Percentiles rank a stretch among this genome's conserved stretches.
Evolutionary conservation across 1,140 invertebrate genomes (phyloP).

Genomic region (Leptonema lineaticorne): DNA sequence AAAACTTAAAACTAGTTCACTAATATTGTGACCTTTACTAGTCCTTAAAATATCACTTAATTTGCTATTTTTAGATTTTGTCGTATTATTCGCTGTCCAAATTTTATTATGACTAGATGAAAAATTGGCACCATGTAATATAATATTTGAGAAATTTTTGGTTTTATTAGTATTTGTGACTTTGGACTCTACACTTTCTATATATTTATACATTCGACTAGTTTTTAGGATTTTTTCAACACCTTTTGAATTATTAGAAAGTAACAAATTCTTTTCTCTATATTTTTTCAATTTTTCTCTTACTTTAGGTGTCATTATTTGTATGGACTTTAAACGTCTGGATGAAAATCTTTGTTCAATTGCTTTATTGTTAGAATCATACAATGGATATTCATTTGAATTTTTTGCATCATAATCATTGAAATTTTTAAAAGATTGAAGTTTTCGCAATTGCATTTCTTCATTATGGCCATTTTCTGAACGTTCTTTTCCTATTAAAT

Average conservation of each 20-base stretch:
- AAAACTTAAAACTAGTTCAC: constrained; percentile 24
- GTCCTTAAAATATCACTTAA: constrained; percentile 9
- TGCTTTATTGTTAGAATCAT: not conserved
- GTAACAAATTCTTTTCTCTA: not conserved
- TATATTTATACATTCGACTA: not conserved
- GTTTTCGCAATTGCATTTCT: not conserved
- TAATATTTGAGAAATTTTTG: not conserved
- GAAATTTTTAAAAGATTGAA: not conserved
- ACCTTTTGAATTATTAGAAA: not conserved
- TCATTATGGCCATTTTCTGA: not conserved
- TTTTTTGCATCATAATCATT: not conserved
- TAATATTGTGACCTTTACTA: constrained; percentile 27
- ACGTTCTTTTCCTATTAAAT: constrained; percentile 6
- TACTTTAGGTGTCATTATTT: not conserved
- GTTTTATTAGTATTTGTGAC: not conserved
- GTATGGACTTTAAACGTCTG: constrained; percentile 2
- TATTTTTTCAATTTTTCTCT: not conserved
- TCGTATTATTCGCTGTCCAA: not conserved
- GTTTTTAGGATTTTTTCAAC: not conserved
- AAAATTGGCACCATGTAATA: not conserved
- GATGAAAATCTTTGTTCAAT: not conserved
- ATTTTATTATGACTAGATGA: constrained; percentile 5
- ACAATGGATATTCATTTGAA: not conserved
- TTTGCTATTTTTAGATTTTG: not conserved
- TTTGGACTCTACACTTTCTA: not conserved